A percentile compares a stretch with the other conserved stretches of the same genome.
phyloP scores from a whole-genome alignment of 2,888 invertebrate species.

The Drosophila meridiana region DNA sequence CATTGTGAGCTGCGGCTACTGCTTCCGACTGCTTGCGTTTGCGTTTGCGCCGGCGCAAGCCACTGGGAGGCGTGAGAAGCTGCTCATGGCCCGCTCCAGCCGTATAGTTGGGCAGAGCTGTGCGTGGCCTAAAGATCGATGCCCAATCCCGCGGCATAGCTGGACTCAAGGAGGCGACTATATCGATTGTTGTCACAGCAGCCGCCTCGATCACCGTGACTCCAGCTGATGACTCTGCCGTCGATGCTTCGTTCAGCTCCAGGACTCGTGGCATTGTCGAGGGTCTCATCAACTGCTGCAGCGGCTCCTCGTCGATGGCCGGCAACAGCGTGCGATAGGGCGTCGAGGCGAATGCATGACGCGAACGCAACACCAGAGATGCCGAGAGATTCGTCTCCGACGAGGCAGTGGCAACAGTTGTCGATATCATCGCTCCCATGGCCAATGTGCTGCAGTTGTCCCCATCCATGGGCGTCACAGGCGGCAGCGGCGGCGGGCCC shows the following conservation, averaged over 20 bases:
- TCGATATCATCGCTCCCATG: background rate
- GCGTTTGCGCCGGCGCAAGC: background rate
- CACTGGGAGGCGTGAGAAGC: background rate
- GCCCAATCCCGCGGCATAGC: conserved; percentile 33
- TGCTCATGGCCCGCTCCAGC: background rate
- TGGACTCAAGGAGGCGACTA: background rate
- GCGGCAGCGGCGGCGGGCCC: background rate
- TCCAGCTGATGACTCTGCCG: background rate
- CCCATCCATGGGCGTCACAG: background rate
- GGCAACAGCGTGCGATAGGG: conserved; percentile 46
- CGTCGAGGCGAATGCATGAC: conserved; percentile 30
- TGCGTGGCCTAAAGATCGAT: conserved; percentile 46
- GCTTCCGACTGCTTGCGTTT: conserved; percentile 2
- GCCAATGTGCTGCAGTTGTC: background rate
- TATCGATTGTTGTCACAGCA: background rate
- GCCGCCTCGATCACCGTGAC: background rate
- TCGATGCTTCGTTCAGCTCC: conserved; percentile 23
- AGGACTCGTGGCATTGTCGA: conserved; percentile 36
- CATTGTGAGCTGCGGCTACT: background rate
- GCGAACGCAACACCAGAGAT: conserved; percentile 13
- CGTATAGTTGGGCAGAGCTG: conserved; percentile 12
- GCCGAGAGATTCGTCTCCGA: conserved; percentile 3
- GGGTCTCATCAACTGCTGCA: conserved; percentile 7
- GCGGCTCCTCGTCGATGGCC: conserved; percentile 52
- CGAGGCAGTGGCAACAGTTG: background rate